Evolutionary conservation across 2,113 vertebrate genomes (phyloP), one percentile per base, ranked within the genome.

Genomic region (Plotosus lineatus): DNA sequence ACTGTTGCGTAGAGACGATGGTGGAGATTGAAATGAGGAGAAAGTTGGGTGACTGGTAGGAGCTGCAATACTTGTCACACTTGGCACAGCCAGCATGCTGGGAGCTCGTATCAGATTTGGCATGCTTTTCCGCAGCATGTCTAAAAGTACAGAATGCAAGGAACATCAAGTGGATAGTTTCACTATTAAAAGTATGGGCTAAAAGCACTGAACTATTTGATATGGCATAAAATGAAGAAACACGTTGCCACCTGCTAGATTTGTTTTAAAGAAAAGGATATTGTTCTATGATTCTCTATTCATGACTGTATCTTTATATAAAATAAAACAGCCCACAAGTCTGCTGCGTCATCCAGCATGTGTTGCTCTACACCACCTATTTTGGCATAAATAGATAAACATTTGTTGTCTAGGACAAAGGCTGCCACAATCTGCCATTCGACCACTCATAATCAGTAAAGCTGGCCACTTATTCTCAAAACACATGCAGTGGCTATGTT

Each of bases 91-190:
- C 51, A 97, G 94, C 96, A 98, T 96, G 92, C 97, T 99, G 88
- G 93, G 93, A 84, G 92, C 83, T 90, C 93, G 90, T 80, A 94
- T 90, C 1, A 99, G 91, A 84, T 98, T 99, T 82, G 97, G 97
- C 97, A 99, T 98, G 92, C 97, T 99, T 90, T 96, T 95, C 80
- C 96, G 93, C 80, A 99, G 94, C 82, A 96, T 98, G 88, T 99
- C 97, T 99, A 86, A 78, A 75, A 78, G 79, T 23, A 86, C 56
- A 71, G 56, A 31, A 2, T 77, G 77, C 21, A 44, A 23, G 74
- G 33, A 6, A 26, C 14, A 56, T 19, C 6, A 4, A 26, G 4
- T 80, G 9, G 8, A 79, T 11, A 50, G 3, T 48, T 48, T 71
- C 15, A 69, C 6, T 31, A 33, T 51, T 51, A 23, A 73, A 51